phyloP scores from a whole-genome alignment of 2,888 invertebrate genomes.

The Hyposoter didymator region DNA sequence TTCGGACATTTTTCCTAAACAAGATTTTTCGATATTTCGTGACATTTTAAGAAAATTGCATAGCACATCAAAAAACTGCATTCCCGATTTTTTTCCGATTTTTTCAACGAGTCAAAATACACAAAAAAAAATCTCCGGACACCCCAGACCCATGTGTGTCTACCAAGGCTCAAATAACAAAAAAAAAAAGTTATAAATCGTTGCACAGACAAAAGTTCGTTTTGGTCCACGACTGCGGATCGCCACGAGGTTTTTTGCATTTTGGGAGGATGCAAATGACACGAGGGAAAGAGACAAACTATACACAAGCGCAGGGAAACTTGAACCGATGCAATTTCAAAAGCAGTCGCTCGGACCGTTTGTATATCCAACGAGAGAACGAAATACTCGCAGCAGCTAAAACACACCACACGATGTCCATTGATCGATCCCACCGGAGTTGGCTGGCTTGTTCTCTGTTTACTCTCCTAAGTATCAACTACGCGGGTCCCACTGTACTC shows the following conservation, averaged over 20 bases:
- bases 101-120: too few species aligned
- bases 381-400: constrained; percentile 53
- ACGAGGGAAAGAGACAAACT: neutral
- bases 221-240: too few species aligned
- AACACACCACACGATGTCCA: constrained; percentile 55
- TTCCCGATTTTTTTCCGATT: too few species aligned
- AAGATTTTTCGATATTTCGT: too few species aligned
- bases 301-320: neutral
- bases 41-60: too few species aligned
- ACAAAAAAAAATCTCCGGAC: too few species aligned
- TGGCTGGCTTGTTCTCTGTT: constrained; percentile 52
- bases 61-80: too few species aligned
- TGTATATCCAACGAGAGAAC: constrained; percentile 23
- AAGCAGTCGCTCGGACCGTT: constrained; percentile 31
- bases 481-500: constrained; percentile 26
- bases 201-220: neutral
- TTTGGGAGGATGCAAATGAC: constrained; percentile 37
- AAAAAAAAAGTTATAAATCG: constrained; percentile 8
- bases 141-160: too few species aligned
- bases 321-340: constrained; percentile 54
- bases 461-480: constrained; percentile 54
- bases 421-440: constrained; percentile 60
- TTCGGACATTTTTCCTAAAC: too few species aligned
- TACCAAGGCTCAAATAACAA: neutral
- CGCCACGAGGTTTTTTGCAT: neutral